Base-by-base conservation (phyloP, 2,113 vertebrate species). In the Pelusios castaneus region DNA sequence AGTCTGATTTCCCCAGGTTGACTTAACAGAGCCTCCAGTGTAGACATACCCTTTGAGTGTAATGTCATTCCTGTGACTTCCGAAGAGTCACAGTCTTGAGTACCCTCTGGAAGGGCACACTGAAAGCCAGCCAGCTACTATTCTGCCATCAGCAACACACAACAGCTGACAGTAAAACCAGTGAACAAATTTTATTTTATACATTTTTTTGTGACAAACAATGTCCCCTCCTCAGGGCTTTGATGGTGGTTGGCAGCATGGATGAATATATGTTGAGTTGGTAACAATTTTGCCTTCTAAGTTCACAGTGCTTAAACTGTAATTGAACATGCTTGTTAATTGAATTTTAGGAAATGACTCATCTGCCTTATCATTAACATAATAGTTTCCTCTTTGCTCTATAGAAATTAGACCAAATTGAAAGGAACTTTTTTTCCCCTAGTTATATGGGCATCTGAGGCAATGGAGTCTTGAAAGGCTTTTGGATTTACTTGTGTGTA, bases 321-420 rank as follows among this genome's bases (percentile, higher is more conserved):
- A 97, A 96, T 87, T 93, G 88, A 82, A 82, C 92, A 56, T 80
- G 63, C 91, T 96, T 94, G 83, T 83, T 96, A 94, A 97, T 90
- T 96, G 89, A 96, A 92, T 96, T 94, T 95, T 92, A 92, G 89
- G 75, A 89, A 96, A 93, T 82, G 76, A 82, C 86, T 94, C 91
- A 90, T 87, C 56, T 91, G 80, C 24, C 73, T 92, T 80, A 55
- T 95, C 91, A 93, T 96, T 87, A 95, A 70, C 88, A 90, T 92
- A 95, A 89, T 94, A 86, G 63, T 93, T 90, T 85, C 67, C 81
- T 58, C 58, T 89, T 14, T 67, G 87, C 49, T 97, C 60, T 88
- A 47, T 88, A 80, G 54, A 89, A 88, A 97, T 89, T 93, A 87
- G 70, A 92, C 85, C 92, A 83, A 94, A 95, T 91, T 85, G 31